phyloP scores from a whole-genome alignment of 2,888 invertebrate genomes.

The Pterobdella sp. region DNA sequence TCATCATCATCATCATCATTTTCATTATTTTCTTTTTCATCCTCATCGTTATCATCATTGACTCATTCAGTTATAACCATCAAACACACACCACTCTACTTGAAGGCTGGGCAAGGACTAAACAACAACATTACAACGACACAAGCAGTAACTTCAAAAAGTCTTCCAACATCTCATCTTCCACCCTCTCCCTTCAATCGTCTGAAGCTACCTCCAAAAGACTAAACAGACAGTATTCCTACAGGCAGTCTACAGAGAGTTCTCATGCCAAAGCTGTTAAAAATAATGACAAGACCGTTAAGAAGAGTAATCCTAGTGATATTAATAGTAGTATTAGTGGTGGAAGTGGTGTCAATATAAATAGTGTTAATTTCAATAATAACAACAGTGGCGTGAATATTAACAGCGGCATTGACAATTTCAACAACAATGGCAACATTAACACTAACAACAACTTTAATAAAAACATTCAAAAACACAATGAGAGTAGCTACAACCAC shows the following conservation, averaged over 20 bases:
- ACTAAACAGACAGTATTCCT: conserved; percentile 18
- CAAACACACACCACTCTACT: too few relatives aligned
- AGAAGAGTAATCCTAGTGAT: background rate
- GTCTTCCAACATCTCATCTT: background rate
- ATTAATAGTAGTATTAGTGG: background rate
- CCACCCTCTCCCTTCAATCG: background rate
- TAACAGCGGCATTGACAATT: background rate
- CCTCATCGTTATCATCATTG: too few relatives aligned
- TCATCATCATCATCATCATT: too few relatives aligned
- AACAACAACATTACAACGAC: too few relatives aligned
- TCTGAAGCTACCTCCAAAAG: background rate
- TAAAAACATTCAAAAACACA: background rate
- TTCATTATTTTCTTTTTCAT: too few relatives aligned
- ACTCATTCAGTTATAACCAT: too few relatives aligned
- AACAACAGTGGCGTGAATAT: background rate
- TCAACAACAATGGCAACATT: background rate
- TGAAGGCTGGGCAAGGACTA: too few relatives aligned
- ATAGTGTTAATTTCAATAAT: background rate
- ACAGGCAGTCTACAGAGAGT: conserved; percentile 27
- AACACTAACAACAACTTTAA: background rate
- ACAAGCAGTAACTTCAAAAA: background rate
- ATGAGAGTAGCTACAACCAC: background rate
- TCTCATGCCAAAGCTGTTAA: conserved; percentile 25
- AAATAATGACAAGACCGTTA: background rate
- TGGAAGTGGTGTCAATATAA: background rate